A percentile compares a stretch with the other conserved stretches of the same genome.
Conservation (phyloP, 2,797 vertebrate species). For the Steatocranus sp. region DNA sequence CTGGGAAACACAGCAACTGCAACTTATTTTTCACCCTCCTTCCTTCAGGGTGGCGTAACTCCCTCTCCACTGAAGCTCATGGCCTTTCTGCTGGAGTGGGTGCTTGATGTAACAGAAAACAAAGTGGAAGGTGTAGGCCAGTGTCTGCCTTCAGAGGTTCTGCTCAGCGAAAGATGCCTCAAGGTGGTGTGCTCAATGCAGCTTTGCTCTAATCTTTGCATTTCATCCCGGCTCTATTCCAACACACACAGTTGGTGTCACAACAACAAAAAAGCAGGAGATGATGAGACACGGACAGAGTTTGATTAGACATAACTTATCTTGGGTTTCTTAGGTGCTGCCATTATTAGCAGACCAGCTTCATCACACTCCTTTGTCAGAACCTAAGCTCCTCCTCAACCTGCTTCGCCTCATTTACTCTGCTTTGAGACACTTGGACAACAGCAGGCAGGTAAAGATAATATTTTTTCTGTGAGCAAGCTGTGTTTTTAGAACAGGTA, state of each 20-base stretch:
- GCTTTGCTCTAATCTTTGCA: neutral
- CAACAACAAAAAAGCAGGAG: neutral
- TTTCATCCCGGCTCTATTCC: neutral
- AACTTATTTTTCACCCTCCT: neutral
- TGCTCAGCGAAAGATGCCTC: constrained; percentile 76
- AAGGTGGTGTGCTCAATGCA: constrained; percentile 68
- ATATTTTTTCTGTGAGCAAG: neutral
- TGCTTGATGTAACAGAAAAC: constrained; percentile 67
- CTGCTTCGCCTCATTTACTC: constrained; percentile 82
- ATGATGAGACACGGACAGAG: neutral
- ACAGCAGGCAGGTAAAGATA: constrained; percentile 72
- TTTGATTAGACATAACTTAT: neutral
- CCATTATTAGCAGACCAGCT: constrained; percentile 83
- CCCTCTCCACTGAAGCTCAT: constrained; percentile 74
- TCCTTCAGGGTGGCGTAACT: constrained; percentile 63
- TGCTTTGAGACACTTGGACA: constrained; percentile 79
- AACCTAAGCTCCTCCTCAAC: constrained; percentile 70
- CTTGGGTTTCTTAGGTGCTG: constrained; percentile 71
- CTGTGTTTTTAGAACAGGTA: neutral
- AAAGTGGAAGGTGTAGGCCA: constrained; percentile 22
- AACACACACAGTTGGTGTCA: neutral
- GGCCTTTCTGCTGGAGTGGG: constrained; percentile 82
- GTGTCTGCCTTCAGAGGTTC: constrained; percentile 47
- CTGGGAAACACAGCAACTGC: neutral
- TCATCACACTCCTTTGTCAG: constrained; percentile 72